Evolutionary conservation across 2,113 vertebrate species (phyloP), one percentile per base, ranked within the genome.

Genomic region (Prunella himalayana): DNA sequence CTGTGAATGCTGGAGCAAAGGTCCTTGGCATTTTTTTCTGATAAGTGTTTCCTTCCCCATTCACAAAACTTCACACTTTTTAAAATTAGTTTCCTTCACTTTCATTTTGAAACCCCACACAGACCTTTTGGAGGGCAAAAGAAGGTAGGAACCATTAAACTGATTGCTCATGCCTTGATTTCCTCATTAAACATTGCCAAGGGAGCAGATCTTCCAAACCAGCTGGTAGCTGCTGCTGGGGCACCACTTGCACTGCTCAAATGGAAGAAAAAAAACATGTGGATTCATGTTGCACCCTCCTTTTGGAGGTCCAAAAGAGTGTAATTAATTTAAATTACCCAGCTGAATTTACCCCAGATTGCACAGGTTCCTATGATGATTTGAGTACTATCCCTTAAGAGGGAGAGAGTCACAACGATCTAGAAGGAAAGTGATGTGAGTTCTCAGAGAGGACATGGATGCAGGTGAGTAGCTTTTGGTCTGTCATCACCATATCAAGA

Each of bases 371-470:
- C n/a, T 23, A 45, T 1, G 1, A 13, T 83, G 30, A 28, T 56
- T 27, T 37, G 53, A 59, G 13, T 45, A 30, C 18, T 30, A 1
- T 28, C 27, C 24, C 9, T 59, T 35, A 57, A 24, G 12, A 11
- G 7, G 11, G 22, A 88, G 24, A 53, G 42, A 28, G 33, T 27
- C 14, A 49, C 5, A 0, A 6, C 0, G 3, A 2, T 35, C 15
- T n/a, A 30, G 6, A 18, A 76, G 19, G 42, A 80, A 84, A 77
- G 5, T 21, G 27, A 15, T n/a, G 39, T 31, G 1, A 75, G 50
- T 9, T 31, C 12, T 66, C 30, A 82, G 15, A 71, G 8, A 42
- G 6, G 35, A 42, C 23, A 15, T 1, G 2, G 8, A 21, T 51
- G 27, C 24, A 30, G 23, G 22, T 25, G 33, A 88, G 35, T 13